Evolutionary conservation across 2,888 invertebrate genomes (phyloP).

Genomic region (Petrolisthes manimaculis): DNA sequence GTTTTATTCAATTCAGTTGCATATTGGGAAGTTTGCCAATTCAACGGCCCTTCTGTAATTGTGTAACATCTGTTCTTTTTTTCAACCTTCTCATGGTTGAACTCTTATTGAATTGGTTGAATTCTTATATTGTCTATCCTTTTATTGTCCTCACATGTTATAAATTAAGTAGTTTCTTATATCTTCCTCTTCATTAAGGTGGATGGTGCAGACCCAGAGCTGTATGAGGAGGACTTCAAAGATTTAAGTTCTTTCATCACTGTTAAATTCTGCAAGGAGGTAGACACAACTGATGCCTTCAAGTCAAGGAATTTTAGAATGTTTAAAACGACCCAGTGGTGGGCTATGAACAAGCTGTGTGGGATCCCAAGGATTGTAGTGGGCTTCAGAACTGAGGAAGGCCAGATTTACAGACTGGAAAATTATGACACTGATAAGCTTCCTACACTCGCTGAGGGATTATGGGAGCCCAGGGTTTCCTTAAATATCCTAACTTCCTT

Average conservation of each 20-base stretch:
- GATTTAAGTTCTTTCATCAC: conserved; percentile 11
- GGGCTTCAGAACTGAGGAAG: conserved; percentile 41
- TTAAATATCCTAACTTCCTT: not conserved
- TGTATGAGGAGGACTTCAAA: conserved; percentile 36
- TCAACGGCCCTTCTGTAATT: too few species aligned
- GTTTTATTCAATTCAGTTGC: not conserved
- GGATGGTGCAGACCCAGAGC: conserved; percentile 31
- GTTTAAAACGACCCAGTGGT: conserved; percentile 24
- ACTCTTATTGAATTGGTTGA: too few species aligned
- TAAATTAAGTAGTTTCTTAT: too few species aligned
- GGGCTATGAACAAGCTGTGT: conserved; percentile 22
- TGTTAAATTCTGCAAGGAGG: conserved; percentile 26
- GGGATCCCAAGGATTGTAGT: conserved; percentile 33
- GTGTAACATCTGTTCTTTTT: too few species aligned
- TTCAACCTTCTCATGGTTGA: too few species aligned
- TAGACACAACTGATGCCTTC: not conserved
- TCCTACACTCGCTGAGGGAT: not conserved
- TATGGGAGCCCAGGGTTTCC: not conserved
- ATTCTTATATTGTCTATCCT: too few species aligned
- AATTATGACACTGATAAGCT: conserved; percentile 24
- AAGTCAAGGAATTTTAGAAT: not conserved
- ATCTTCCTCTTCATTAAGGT: conserved; percentile 20
- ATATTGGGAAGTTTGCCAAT: too few species aligned
- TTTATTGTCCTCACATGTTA: too few species aligned
- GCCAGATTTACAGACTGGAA: conserved; percentile 29